Percentiles rank a stretch among this genome's conserved stretches.
Evolutionary conservation across 1,140 invertebrate species (phyloP).

Genomic region (Kradibia gibbosae): DNA sequence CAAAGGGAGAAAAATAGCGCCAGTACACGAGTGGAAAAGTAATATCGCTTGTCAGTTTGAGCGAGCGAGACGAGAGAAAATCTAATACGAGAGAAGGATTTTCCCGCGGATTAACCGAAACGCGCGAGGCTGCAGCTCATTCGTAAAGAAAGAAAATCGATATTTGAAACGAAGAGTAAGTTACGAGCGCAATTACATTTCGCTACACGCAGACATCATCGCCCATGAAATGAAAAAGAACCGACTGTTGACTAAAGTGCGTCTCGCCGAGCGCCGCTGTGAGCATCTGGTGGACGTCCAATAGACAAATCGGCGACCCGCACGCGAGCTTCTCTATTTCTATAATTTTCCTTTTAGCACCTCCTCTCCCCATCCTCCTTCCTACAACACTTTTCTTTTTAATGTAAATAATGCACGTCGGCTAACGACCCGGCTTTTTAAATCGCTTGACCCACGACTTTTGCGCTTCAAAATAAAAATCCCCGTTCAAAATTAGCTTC

Average conservation of each 20-base stretch:
- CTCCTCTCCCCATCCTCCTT: background rate
- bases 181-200: constrained; percentile 50
- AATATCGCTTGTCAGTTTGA: constrained; percentile 12
- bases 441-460: constrained; percentile 31
- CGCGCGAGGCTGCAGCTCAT: background rate
- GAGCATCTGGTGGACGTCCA: constrained; percentile 13
- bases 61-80: constrained; percentile 18
- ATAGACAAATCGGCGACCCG: constrained; percentile 38
- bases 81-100: constrained; percentile 44
- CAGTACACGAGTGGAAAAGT: background rate
- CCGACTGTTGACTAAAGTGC: background rate
- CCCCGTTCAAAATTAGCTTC: constrained; percentile 36
- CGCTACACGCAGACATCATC: constrained; percentile 42
- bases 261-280: background rate
- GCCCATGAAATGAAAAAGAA: constrained; percentile 42
- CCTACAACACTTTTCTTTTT: background rate
- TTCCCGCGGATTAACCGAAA: constrained; percentile 42
- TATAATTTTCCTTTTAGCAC: constrained; percentile 3
- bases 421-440: constrained; percentile 41
- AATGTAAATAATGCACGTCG: constrained; percentile 38
- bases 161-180: constrained; percentile 44
- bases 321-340: background rate
- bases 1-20: background rate
- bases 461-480: constrained; percentile 38
- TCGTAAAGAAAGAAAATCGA: constrained; percentile 47